Conservation (phyloP, 2,888 invertebrate species). For the Drosophila barbarae region DNA sequence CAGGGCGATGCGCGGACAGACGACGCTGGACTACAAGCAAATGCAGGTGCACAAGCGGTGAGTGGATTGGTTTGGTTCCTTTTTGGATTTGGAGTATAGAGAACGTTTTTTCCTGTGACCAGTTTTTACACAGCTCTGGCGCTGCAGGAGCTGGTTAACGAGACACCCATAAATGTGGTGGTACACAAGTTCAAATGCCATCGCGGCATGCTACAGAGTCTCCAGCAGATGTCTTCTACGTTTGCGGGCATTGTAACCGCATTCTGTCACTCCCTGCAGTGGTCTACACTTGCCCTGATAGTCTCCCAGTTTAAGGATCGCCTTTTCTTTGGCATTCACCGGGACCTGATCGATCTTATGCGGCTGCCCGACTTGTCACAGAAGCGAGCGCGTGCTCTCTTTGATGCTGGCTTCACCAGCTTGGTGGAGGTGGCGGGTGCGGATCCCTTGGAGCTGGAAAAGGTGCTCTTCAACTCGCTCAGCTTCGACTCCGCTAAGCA, state of each 20-base stretch:
- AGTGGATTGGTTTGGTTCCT: neutral
- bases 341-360: conserved; percentile 95
- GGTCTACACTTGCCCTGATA: conserved; percentile 93
- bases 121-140: conserved; percentile 95
- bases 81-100: neutral
- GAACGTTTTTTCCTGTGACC: neutral
- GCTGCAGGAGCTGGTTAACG: conserved; percentile 95
- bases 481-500: conserved; percentile 93
- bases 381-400: conserved; percentile 90
- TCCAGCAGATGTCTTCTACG: conserved; percentile 96
- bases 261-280: conserved; percentile 95
- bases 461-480: conserved; percentile 86
- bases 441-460: conserved; percentile 85
- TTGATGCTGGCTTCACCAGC: conserved; percentile 88
- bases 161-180: conserved; percentile 89
- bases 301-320: conserved; percentile 96
- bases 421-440: conserved; percentile 89
- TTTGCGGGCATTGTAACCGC: conserved; percentile 98
- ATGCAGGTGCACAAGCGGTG: conserved; percentile 85
- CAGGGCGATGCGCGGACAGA: conserved; percentile 85
- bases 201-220: conserved; percentile 93
- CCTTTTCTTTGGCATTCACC: conserved; percentile 94
- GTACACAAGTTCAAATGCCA: conserved; percentile 92
- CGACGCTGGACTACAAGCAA: conserved; percentile 81
- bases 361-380: conserved; percentile 91